These are phyloP conservation scores for Mycetomoellerius zeteki DNA, from an alignment of 1,140 invertebrate genomes.

Conservation along the genomic window DNA sequence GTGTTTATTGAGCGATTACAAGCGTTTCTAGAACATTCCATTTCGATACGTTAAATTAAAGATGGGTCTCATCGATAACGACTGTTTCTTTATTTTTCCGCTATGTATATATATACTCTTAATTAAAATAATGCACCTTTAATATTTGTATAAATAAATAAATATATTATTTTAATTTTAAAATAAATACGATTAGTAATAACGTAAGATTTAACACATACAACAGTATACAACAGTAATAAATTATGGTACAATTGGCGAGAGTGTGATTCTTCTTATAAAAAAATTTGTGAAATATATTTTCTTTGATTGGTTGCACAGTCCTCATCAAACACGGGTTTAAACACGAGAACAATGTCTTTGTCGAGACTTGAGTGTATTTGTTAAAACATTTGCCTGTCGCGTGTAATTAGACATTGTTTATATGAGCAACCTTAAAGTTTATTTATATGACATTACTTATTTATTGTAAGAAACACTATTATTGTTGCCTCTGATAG, in stretches of 20 bases:
- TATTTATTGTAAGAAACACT: neutral
- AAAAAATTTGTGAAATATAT: neutral
- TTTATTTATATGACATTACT: neutral
- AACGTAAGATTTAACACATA: neutral
- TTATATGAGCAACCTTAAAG: neutral
- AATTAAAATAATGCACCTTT: neutral
- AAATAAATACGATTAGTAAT: conserved; percentile 1
- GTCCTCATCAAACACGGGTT: neutral
- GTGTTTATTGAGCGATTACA: no score
- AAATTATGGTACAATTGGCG: neutral
- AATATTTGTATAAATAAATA: neutral
- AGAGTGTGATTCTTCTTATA: neutral
- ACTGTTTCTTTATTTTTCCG: neutral
- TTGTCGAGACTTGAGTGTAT: neutral
- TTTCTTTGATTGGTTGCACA: conserved; percentile 7
- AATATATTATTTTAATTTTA: neutral
- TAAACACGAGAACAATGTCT: neutral
- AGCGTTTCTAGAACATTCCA: neutral
- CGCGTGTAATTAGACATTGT: neutral
- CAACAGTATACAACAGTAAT: neutral
- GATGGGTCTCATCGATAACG: neutral
- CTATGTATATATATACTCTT: neutral
- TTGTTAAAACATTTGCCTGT: neutral
- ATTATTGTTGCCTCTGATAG: neutral
- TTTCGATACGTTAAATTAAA: neutral